Evolutionary conservation across 2,888 invertebrate genomes (phyloP).

Genomic region (Biston betularia): DNA sequence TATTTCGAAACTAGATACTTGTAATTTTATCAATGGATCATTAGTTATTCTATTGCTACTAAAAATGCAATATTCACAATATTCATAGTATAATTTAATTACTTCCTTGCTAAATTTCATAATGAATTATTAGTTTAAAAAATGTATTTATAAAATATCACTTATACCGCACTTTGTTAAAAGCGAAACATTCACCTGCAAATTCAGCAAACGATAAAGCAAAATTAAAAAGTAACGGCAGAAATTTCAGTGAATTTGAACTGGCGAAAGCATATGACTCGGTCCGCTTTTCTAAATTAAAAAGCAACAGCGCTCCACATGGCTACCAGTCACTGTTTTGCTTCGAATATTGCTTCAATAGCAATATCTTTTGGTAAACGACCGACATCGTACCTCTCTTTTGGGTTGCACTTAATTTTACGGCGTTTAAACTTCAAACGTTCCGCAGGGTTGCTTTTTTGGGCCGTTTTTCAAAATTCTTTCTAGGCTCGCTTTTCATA

Average conservation of each 20-base stretch:
- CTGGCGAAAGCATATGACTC: slow-evolving; percentile 23
- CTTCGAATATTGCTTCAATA: slow-evolving; percentile 31
- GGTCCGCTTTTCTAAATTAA: slow-evolving; percentile 28
- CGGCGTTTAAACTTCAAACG: slow-evolving; percentile 59
- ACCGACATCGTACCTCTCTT: slow-evolving; percentile 42
- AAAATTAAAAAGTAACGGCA: slow-evolving; percentile 30
- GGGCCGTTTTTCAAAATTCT: slow-evolving; percentile 58
- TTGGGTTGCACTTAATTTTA: slow-evolving; percentile 59
- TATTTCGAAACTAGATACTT: not conserved
- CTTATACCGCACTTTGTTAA: not conserved
- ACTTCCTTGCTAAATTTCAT: too few relatives aligned
- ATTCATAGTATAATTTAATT: too few relatives aligned
- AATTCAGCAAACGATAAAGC: slow-evolving; percentile 9
- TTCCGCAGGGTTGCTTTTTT: slow-evolving; percentile 47
- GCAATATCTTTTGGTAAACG: slow-evolving; percentile 40
- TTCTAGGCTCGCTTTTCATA: slow-evolving; percentile 55
- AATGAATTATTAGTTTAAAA: not conserved
- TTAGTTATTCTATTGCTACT: too few relatives aligned
- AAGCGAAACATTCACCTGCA: slow-evolving; percentile 3
- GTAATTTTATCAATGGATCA: too few relatives aligned
- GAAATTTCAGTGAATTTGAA: slow-evolving; percentile 7
- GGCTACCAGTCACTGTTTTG: slow-evolving; percentile 13
- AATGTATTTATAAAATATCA: not conserved
- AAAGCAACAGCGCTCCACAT: slow-evolving; percentile 32
- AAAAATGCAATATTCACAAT: too few relatives aligned